Base-by-base conservation (phyloP, 2,797 vertebrate species). In the Platyrinchus mystaceus region DNA sequence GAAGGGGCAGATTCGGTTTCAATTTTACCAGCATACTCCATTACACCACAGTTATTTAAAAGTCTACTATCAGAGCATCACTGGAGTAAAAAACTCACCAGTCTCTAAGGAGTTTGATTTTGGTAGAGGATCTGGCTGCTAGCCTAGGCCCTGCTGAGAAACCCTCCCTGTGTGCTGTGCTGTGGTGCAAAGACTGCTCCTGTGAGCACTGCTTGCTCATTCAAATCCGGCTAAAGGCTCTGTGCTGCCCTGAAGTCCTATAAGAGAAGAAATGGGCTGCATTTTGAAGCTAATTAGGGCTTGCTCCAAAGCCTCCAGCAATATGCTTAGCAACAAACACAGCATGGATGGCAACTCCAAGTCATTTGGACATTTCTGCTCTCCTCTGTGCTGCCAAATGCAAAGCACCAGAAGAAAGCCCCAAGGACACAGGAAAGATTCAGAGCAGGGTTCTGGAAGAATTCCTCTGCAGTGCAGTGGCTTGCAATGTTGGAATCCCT, bases 401-500 rank as follows among this genome's bases (percentile, higher is more conserved):
- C 74, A 69, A 39, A 85, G 9, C 27, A 41, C 20, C 44, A 18
- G 14, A 75, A 64, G 14, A 64, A 71, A 64, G 47, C 12, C 24
- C 7, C 22, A 82, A 30, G 19, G 63, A 52, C 8, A 22, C 0
- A 3, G 28, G 7, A 78, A 70, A 7, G 14, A 28, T 13, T 75
- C 3, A 5, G 7, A 37, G 6, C 46, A 84, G 27, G 7, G 30
- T 34, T n/a, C 26, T 60, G 11, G 16, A 27, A 50, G 26, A 73
- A 66, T 60, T 32, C 3, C 4, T 16, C 3, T 8, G 4, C 15
- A 79, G 14, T 3, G 0, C 3, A 5, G 26, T 21, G 44, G 24
- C n/a, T 88, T 3, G 2, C 34, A 44, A 22, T 11, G 5, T 19
- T 2, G 2, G 6, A 6, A 56, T 62, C 15, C 28, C 17, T 73